These are phyloP conservation scores for Barbus barbus DNA, from an alignment of 2,113 vertebrate species.

Conservation along the genomic window DNA sequence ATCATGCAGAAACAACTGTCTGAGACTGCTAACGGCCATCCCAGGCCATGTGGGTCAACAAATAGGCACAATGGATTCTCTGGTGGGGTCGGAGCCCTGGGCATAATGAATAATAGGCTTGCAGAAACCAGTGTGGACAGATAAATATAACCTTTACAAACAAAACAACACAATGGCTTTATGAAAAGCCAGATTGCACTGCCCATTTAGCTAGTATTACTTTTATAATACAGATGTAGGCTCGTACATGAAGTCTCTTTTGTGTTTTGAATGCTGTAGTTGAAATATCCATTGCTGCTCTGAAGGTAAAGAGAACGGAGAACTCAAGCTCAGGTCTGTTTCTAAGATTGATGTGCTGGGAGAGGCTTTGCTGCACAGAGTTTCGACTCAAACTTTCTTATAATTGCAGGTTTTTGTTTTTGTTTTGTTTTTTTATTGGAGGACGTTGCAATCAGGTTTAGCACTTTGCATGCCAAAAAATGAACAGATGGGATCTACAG, in stretches of 20 bases:
- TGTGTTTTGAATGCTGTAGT: slow-evolving; percentile 17
- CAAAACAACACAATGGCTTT: slow-evolving; percentile 10
- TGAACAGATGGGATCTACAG: background rate
- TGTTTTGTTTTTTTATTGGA: background rate
- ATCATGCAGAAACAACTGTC: slow-evolving; percentile 95
- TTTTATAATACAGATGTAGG: slow-evolving; percentile 9
- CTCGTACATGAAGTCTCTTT: background rate
- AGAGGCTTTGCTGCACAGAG: slow-evolving; percentile 33
- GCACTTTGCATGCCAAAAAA: background rate
- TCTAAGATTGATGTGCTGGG: slow-evolving; percentile 4
- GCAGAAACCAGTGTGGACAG: slow-evolving; percentile 93
- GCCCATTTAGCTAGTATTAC: slow-evolving; percentile 2
- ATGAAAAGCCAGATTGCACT: slow-evolving; percentile 24
- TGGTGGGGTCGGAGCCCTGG: slow-evolving; percentile 90
- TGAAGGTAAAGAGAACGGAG: background rate
- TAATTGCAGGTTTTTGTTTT: background rate
- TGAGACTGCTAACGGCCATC: slow-evolving; percentile 86
- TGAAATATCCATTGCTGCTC: slow-evolving; percentile 35
- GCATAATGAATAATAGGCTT: slow-evolving; percentile 95
- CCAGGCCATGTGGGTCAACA: slow-evolving; percentile 71
- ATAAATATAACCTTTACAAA: slow-evolving; percentile 60
- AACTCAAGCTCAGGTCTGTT: slow-evolving; percentile 42
- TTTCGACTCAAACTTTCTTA: background rate
- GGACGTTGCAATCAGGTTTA: background rate
- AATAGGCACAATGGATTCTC: slow-evolving; percentile 87